Conservation (phyloP, 2,888 invertebrate genomes). For the Tribolium freemani region DNA sequence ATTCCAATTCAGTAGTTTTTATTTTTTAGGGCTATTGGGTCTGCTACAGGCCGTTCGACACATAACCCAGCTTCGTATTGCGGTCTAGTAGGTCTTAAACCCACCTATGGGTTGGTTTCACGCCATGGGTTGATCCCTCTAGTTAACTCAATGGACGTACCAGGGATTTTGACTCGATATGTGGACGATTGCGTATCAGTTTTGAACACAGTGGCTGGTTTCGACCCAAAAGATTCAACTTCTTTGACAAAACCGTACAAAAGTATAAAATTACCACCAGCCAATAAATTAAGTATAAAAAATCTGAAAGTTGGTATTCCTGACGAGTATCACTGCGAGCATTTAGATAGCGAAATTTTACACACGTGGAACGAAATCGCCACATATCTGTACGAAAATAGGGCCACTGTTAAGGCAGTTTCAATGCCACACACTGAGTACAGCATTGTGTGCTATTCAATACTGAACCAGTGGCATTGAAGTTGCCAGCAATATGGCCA, state of each 20-base stretch:
- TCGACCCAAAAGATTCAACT: conserved; percentile 89
- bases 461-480: conserved; percentile 95
- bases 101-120: conserved; percentile 95
- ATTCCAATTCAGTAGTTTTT: too few relatives aligned
- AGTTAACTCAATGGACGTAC: conserved; percentile 98
- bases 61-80: conserved; percentile 97
- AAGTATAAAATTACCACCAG: conserved; percentile 68
- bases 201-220: conserved; percentile 85
- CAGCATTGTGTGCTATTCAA: conserved; percentile 93
- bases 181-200: conserved; percentile 85
- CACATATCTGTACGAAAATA: conserved; percentile 80
- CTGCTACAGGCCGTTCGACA: conserved; percentile 98
- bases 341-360: conserved; percentile 81
- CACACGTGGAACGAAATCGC: conserved; percentile 84
- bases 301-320: conserved; percentile 89
- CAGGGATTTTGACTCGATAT: conserved; percentile 88
- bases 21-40: conserved; percentile 84
- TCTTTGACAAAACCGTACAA: conserved; percentile 74
- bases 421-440: conserved; percentile 91
- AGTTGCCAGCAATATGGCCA: conserved; percentile 98
- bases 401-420: conserved; percentile 77
- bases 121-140: conserved; percentile 95
- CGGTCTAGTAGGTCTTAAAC: conserved; percentile 96
- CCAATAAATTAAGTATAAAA: conserved; percentile 72
- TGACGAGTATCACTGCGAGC: conserved; percentile 86